Evolutionary conservation across 1,140 invertebrate species (phyloP).

Genomic region (Yoshiicerus persimilis): DNA sequence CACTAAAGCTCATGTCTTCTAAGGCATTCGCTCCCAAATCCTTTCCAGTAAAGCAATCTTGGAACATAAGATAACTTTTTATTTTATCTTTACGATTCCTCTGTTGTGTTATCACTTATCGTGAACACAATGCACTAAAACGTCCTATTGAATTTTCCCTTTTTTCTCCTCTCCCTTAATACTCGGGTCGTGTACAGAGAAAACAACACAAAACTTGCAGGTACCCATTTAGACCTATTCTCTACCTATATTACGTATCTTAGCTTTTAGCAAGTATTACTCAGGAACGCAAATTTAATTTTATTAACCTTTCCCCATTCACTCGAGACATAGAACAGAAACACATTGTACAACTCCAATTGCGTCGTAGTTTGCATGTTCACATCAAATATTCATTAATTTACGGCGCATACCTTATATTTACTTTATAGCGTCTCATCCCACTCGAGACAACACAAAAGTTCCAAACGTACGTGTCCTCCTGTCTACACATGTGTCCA

Average conservation of each 20-base stretch:
- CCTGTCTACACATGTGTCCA: too few species aligned
- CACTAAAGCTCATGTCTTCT: background rate
- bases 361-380: background rate
- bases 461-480: too few species aligned
- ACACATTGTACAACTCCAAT: background rate
- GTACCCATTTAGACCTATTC: background rate
- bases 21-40: background rate
- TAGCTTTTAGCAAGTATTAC: background rate
- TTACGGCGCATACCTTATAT: background rate
- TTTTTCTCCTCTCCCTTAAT: background rate
- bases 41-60: background rate
- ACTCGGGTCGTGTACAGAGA: background rate
- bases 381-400: slow-evolving; percentile 15
- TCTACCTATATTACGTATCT: background rate
- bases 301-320: background rate
- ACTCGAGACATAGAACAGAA: background rate
- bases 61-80: background rate
- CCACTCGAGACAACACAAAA: background rate
- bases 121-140: slow-evolving; percentile 9
- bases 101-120: slow-evolving; percentile 16
- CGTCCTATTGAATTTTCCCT: background rate
- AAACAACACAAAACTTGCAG: background rate
- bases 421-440: background rate
- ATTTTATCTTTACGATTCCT: background rate
- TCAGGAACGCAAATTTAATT: background rate